Base-by-base conservation (phyloP, 2,888 invertebrate genomes). In the Molanna angustata region DNA sequence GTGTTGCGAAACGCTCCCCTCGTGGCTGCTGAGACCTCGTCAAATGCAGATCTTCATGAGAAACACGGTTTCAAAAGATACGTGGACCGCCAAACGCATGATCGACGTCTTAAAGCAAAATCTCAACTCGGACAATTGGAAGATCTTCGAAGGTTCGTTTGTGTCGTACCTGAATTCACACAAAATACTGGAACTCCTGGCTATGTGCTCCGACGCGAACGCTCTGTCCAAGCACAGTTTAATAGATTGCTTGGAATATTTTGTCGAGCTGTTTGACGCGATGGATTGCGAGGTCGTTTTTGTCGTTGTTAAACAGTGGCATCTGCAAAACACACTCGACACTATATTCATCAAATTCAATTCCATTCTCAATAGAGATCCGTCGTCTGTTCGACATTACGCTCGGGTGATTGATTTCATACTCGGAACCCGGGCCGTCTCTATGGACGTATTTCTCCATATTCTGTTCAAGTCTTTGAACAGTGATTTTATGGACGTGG, bases 351-450 rank as follows among this genome's bases (percentile, higher is more conserved):
- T 37, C 11, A 40, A 18, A 11, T 9, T 49, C 32, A 6, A 20
- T 47, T 42, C 18, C 18, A n/a, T 14, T 18, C 33, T 13, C n/a
- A 18, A 49, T 39, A n/a, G 43, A 9, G 44, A 52, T 33, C 17
- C 39, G 3, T 49, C 37, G 4, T 4, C 14, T 11, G 27, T 40
- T 41, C 7, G 41, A 41, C 13, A 41, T 9, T 9, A 21, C 41
- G 20, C 41, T n/a, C n/a, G n/a, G n/a, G 17, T 57, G 3, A 14
- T 54, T 2, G 41, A 49, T n/a, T 57, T 57, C n/a, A 45, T 49
- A 40, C 22, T 57, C 7, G 20, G 46, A 3, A 35, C 49, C 4
- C 16, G 21, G 7, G 16, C 37, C 2, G n/a, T 13, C n/a, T n/a
- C n/a, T n/a, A n/a, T n/a, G n/a, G n/a, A n/a, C n/a, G n/a, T n/a